Evolutionary conservation across 2,113 vertebrate genomes (phyloP).

Genomic region (Trichomycterus rosablanca): DNA sequence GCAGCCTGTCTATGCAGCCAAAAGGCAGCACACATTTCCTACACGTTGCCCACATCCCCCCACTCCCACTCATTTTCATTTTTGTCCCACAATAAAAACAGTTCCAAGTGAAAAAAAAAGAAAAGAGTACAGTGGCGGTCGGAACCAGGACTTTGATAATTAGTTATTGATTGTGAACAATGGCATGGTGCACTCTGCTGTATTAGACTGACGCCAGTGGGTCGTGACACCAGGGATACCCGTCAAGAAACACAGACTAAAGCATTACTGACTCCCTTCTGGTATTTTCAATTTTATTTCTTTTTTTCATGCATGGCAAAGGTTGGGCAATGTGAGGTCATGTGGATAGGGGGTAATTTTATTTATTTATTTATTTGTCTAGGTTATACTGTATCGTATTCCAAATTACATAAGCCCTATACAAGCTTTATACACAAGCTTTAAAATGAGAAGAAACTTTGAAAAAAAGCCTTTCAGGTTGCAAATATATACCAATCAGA

Average conservation of each 20-base stretch:
- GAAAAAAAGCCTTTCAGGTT: too few relatives aligned
- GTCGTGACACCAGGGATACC: constrained; percentile 75
- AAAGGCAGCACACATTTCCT: constrained; percentile 74
- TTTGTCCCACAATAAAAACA: constrained; percentile 78
- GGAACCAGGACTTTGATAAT: constrained; percentile 89
- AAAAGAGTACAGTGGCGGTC: constrained; percentile 68
- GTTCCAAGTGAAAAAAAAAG: constrained; percentile 79
- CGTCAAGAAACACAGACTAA: constrained; percentile 78
- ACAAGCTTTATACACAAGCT: too few relatives aligned
- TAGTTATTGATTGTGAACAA: constrained; percentile 98
- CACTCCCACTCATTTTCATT: constrained; percentile 51
- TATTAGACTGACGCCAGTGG: constrained; percentile 85
- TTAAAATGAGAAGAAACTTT: too few relatives aligned
- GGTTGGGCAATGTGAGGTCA: constrained; percentile 66
- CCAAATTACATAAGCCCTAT: too few relatives aligned
- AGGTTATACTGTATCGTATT: too few relatives aligned
- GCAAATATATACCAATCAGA: too few relatives aligned
- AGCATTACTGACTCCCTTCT: constrained; percentile 70
- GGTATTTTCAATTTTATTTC: constrained; percentile 57
- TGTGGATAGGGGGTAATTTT: too few relatives aligned
- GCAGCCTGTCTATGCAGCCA: constrained; percentile 67
- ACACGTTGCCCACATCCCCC: constrained; percentile 24
- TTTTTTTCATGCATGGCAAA: constrained; percentile 61
- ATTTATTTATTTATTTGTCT: not conserved
- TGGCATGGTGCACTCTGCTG: constrained; percentile 71